Conservation (phyloP, 2,113 vertebrate genomes). For the Scartelaos histophorus region DNA sequence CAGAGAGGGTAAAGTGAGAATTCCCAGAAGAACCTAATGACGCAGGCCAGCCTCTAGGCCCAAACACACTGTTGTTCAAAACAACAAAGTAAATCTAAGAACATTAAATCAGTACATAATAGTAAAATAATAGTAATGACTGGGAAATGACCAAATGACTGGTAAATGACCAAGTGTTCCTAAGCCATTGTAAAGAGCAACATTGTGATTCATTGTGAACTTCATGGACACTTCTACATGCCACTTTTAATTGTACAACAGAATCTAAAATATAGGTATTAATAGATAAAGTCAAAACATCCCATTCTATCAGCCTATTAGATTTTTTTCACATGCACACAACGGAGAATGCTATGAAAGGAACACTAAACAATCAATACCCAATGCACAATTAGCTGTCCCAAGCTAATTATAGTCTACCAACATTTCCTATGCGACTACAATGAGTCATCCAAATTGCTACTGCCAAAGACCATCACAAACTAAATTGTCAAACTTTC, state of each 20-base stretch:
- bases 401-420: neutral
- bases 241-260: neutral
- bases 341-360: neutral
- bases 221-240: no score
- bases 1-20: neutral
- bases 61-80: neutral
- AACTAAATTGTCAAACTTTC: neutral
- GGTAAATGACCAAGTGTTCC: no score
- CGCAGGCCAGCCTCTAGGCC: neutral
- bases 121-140: neutral
- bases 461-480: neutral
- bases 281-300: neutral
- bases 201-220: no score
- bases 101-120: neutral
- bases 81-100: neutral
- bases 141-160: no score
- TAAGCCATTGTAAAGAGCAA: neutral
- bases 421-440: neutral
- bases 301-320: neutral
- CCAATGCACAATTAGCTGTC: neutral
- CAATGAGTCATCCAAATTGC: neutral
- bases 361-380: conserved; percentile 4
- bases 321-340: conserved; percentile 2
- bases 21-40: conserved; percentile 18
- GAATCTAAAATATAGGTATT: neutral